Base-by-base conservation (phyloP, 1,140 invertebrate species). In the Lethrus apterus region DNA sequence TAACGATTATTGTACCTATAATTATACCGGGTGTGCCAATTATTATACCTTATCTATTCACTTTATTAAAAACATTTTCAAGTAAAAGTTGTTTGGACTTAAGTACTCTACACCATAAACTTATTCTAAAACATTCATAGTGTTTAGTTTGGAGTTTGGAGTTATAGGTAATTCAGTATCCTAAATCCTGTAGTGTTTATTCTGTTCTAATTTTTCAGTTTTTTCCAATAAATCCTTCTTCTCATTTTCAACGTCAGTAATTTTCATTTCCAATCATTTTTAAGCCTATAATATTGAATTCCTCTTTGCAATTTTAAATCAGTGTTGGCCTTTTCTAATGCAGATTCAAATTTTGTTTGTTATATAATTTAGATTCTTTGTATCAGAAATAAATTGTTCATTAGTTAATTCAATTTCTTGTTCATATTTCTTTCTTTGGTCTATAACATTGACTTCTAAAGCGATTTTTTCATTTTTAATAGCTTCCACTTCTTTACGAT, bases 151-250 rank as follows among this genome's bases (percentile, higher is more conserved):
- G n/a, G n/a, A n/a, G n/a, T n/a, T n/a, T n/a, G n/a, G n/a, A n/a
- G n/a, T n/a, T n/a, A n/a, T n/a, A n/a, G n/a, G n/a, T n/a, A n/a
- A n/a, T n/a, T n/a, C n/a, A n/a, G n/a, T n/a, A n/a, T n/a, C n/a
- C n/a, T n/a, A n/a, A n/a, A n/a, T n/a, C n/a, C n/a, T n/a, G n/a
- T n/a, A n/a, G n/a, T n/a, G n/a, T 8, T 52, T 21, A 13, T 17
- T 35, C 17, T 15, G 19, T 23, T 52, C 40, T 42, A 51, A 21
- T 9, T 20, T 21, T 26, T 43, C 18, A 4, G 48, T n/a, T 26
- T 52, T 52, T n/a, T 48, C 26, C 19, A 26, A 8, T 15, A 52
- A 14, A 13, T 44, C 41, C 1, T 9, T 29, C 30, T 47, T 41
- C 19, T 51, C 49, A 26, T 20, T 9, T 15, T 46, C 13, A 2